A percentile compares a stretch with the other conserved stretches of the same genome.
Evolutionary conservation across 92 coral and sea anemone genomes (phyloP).

Genomic region (Hydrozoanthus gracilis): DNA sequence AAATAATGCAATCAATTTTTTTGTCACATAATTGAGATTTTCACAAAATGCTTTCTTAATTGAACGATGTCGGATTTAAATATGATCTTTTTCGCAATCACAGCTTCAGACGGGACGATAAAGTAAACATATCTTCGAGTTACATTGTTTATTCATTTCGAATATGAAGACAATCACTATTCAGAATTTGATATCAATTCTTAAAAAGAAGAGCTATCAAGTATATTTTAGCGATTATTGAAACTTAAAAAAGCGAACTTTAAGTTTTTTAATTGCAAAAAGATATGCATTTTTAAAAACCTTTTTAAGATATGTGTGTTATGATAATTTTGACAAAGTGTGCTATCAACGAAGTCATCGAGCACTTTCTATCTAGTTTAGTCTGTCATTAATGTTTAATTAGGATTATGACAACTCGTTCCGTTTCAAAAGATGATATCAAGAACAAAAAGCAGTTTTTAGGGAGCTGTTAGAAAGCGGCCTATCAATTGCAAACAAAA

Average conservation of each 20-base stretch:
- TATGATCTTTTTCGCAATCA: too few species aligned
- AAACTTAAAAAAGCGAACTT: neutral
- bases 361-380: neutral
- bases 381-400: neutral
- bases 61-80: neutral
- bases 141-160: neutral
- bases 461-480: neutral
- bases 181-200: too few species aligned
- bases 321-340: neutral
- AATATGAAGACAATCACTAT: too few species aligned
- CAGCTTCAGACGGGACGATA: neutral
- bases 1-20: neutral
- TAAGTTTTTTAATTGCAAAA: neutral
- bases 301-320: neutral
- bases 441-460: neutral
- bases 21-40: constrained; percentile 9
- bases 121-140: neutral
- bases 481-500: neutral
- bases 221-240: neutral
- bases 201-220: too few species aligned
- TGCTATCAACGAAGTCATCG: neutral
- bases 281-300: neutral
- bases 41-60: neutral
- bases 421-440: constrained; percentile 27
- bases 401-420: neutral